Conservation (phyloP, 2,888 invertebrate genomes). For the Erynnis tages region DNA sequence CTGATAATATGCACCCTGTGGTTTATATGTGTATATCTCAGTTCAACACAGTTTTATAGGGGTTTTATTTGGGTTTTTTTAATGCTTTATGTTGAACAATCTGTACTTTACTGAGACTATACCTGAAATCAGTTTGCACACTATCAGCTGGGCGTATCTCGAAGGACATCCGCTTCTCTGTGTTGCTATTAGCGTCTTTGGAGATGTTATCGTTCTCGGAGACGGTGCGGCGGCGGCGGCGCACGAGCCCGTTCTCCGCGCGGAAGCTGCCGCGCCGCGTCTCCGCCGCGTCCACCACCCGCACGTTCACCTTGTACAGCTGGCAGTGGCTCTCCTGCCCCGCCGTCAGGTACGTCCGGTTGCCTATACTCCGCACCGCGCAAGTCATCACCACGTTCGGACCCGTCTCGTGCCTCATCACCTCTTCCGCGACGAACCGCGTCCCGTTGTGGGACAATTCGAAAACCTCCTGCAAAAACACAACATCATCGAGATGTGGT, state of each 20-base stretch:
- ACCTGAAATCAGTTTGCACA: slow-evolving; percentile 92
- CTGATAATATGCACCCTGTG: too few species aligned
- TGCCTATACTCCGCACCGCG: slow-evolving; percentile 86
- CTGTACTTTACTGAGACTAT: too few species aligned
- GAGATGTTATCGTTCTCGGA: slow-evolving; percentile 78
- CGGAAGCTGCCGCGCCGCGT: slow-evolving; percentile 80
- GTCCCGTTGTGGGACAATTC: slow-evolving; percentile 93
- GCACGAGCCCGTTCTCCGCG: slow-evolving; percentile 71
- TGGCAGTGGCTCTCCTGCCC: slow-evolving; percentile 96
- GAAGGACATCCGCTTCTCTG: slow-evolving; percentile 85
- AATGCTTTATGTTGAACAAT: too few species aligned
- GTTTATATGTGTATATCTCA: too few species aligned
- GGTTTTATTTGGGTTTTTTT: too few species aligned
- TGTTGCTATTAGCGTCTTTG: slow-evolving; percentile 66
- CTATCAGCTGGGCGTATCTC: slow-evolving; percentile 89
- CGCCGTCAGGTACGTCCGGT: slow-evolving; percentile 90
- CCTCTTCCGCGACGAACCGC: slow-evolving; percentile 92
- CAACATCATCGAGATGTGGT: background rate
- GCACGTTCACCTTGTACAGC: slow-evolving; percentile 87
- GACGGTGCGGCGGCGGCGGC: slow-evolving; percentile 73
- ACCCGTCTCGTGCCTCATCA: slow-evolving; percentile 94
- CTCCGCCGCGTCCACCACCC: slow-evolving; percentile 79
- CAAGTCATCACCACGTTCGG: slow-evolving; percentile 96
- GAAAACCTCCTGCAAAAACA: slow-evolving; percentile 90
- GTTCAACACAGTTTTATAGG: too few species aligned